phyloP scores from a whole-genome alignment of 2,888 invertebrate genomes.

The Tetragonula carbonaria region DNA sequence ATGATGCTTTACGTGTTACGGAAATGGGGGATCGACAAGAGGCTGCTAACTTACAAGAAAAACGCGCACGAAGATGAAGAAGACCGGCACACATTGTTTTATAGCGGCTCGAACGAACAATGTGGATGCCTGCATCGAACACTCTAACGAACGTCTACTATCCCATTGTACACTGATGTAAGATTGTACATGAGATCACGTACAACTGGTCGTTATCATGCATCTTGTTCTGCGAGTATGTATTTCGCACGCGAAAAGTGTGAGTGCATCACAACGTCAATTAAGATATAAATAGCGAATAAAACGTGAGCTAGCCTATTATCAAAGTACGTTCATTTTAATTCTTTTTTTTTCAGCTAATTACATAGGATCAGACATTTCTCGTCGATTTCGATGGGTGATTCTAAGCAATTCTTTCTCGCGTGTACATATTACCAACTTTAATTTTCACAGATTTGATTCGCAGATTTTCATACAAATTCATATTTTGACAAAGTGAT shows the following conservation, averaged over 20 bases:
- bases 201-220: slow-evolving; percentile 55
- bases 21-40: slow-evolving; percentile 31
- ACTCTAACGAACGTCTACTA: slow-evolving; percentile 56
- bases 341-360: not conserved
- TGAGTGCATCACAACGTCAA: slow-evolving; percentile 67
- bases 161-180: slow-evolving; percentile 25
- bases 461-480: too few species aligned
- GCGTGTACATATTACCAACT: too few species aligned
- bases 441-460: too few species aligned
- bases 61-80: slow-evolving; percentile 21
- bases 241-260: slow-evolving; percentile 68
- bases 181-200: not conserved
- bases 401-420: too few species aligned
- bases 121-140: slow-evolving; percentile 54
- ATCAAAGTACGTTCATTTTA: not conserved
- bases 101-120: slow-evolving; percentile 42
- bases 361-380: too few species aligned
- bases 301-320: not conserved
- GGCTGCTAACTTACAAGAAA: slow-evolving; percentile 24
- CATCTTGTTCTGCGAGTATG: slow-evolving; percentile 36
- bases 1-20: slow-evolving; percentile 48
- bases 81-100: slow-evolving; percentile 49
- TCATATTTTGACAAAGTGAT: too few species aligned
- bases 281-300: slow-evolving; percentile 65
- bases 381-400: too few species aligned